Conservation (phyloP, 2,797 vertebrate species). For the Trachurus trachurus region DNA sequence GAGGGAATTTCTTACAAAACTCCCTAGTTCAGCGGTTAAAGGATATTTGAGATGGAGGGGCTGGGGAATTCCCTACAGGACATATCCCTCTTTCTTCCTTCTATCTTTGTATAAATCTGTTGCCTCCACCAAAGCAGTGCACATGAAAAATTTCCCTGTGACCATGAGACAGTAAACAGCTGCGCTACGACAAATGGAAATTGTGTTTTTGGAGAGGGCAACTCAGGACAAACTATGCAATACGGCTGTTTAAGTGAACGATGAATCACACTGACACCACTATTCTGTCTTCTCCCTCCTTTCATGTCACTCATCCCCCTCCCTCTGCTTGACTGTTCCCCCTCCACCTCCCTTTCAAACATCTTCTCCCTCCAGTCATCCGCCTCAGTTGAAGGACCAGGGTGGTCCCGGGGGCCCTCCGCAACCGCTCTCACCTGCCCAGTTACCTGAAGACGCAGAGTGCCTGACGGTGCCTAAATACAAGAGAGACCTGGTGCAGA, state of each 20-base stretch:
- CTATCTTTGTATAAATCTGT: constrained; percentile 11
- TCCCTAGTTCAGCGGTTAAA: constrained; percentile 45
- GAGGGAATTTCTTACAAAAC: constrained; percentile 62
- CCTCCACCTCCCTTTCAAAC: background rate
- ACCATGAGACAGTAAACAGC: constrained; percentile 11
- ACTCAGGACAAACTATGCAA: constrained; percentile 12
- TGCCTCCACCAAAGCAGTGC: constrained; percentile 24
- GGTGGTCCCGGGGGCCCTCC: constrained; percentile 83
- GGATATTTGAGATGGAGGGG: constrained; percentile 33
- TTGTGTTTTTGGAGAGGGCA: constrained; percentile 13
- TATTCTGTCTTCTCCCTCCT: constrained; percentile 20
- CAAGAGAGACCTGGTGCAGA: constrained; percentile 98
- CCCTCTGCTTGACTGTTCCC: background rate
- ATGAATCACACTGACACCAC: constrained; percentile 23
- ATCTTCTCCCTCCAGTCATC: constrained; percentile 81
- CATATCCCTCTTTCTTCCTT: constrained; percentile 20
- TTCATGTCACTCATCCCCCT: background rate
- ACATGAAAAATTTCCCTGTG: background rate
- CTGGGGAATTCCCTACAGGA: constrained; percentile 57
- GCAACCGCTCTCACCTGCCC: constrained; percentile 89
- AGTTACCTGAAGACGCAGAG: constrained; percentile 93
- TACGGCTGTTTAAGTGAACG: background rate
- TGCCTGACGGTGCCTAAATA: constrained; percentile 95
- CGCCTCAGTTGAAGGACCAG: constrained; percentile 90
- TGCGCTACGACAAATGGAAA: constrained; percentile 4